Conservation (phyloP, 2,888 invertebrate genomes). For the Troides aeacus region DNA sequence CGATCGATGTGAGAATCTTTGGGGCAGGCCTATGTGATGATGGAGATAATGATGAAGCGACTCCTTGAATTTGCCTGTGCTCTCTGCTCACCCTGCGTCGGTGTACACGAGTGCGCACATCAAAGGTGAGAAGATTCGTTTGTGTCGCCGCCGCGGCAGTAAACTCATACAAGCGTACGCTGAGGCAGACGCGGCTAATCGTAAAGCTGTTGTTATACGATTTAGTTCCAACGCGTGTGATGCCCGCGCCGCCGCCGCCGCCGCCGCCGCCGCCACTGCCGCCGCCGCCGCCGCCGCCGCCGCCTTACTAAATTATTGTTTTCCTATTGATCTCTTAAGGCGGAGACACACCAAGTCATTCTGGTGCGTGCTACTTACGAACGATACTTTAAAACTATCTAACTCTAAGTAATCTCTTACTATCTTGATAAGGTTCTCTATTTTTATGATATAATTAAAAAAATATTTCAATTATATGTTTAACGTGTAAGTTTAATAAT, state of each 20-base stretch:
- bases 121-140: constrained; percentile 17
- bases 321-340: constrained; percentile 16
- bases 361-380: too few relatives aligned
- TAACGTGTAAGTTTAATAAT: too few relatives aligned
- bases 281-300: constrained; percentile 8
- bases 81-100: background rate
- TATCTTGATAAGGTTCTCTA: too few relatives aligned
- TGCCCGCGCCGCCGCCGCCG: constrained; percentile 8
- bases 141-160: constrained; percentile 3
- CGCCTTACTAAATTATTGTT: constrained; percentile 9
- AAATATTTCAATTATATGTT: too few relatives aligned
- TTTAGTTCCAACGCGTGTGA: constrained; percentile 8
- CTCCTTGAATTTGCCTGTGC: too few relatives aligned
- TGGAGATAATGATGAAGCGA: too few relatives aligned
- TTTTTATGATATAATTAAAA: too few relatives aligned
- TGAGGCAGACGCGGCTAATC: constrained; percentile 1
- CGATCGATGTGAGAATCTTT: too few relatives aligned
- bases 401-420: too few relatives aligned
- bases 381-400: too few relatives aligned
- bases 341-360: background rate
- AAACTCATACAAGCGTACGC: background rate
- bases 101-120: constrained; percentile 1
- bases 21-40: too few relatives aligned
- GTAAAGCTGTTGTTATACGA: constrained; percentile 21
- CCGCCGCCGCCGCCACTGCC: too few relatives aligned